phyloP scores from a whole-genome alignment of 2,113 vertebrate species.

The Hipposideros armiger region DNA sequence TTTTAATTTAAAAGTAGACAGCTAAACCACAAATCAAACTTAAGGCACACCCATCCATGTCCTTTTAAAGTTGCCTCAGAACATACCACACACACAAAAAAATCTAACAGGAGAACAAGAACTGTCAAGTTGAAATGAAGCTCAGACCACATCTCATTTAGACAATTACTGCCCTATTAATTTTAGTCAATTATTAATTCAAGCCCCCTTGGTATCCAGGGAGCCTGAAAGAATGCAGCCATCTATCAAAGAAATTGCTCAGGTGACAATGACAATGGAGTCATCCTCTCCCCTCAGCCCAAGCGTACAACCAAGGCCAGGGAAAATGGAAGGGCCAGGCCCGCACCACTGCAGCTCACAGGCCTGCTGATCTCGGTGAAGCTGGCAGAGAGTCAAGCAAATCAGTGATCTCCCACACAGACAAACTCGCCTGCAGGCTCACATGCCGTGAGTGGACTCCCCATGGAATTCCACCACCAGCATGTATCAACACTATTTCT shows the following conservation, averaged over 20 bases:
- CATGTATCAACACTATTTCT: rapidly evolving
- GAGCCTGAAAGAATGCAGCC: not conserved
- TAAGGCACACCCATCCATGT: not conserved
- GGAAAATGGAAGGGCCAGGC: not conserved
- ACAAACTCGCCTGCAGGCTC: rapidly evolving
- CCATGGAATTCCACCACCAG: not conserved
- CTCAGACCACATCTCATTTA: not conserved
- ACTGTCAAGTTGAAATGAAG: not conserved
- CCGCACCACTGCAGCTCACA: rapidly evolving
- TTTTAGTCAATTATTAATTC: conserved; percentile 46
- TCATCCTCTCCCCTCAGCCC: not conserved
- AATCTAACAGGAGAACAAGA: not conserved
- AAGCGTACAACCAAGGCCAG: rapidly evolving
- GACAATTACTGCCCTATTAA: not conserved
- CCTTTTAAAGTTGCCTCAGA: conserved; percentile 36
- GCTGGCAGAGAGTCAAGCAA: not conserved
- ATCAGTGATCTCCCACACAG: not conserved
- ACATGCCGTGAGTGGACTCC: not conserved
- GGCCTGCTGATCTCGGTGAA: not conserved
- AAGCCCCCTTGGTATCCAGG: not conserved
- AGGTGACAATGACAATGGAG: not conserved
- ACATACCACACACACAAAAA: not conserved
- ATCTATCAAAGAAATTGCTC: not conserved
- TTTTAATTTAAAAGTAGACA: conserved; percentile 57
- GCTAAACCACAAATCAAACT: conserved; percentile 45